Evolutionary conservation across 2,888 invertebrate genomes (phyloP).

Genomic region (Sthenelais limicola): DNA sequence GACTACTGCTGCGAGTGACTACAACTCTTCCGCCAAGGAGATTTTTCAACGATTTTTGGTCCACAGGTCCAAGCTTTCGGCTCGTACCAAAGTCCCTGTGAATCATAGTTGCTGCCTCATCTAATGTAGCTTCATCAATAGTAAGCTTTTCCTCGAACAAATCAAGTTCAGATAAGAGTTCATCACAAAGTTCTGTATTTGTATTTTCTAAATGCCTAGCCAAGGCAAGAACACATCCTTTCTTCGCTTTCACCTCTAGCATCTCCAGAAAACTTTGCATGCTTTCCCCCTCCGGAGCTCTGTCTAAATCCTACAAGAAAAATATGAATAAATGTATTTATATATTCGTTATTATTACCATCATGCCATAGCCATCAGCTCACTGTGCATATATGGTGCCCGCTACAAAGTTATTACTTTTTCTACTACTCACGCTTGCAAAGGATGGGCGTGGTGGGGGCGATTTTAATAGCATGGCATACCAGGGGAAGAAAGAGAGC

Average conservation of each 20-base stretch:
- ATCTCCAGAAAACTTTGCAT: neutral
- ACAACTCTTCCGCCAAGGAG: neutral
- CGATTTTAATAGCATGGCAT: no score
- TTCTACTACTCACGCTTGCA: no score
- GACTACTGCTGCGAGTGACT: neutral
- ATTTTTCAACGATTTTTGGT: neutral
- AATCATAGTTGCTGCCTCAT: conserved; percentile 15
- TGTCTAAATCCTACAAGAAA: neutral
- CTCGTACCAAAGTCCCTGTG: neutral
- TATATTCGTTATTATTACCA: no score
- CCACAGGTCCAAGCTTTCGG: conserved; percentile 22
- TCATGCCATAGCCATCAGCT: no score
- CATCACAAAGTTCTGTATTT: conserved; percentile 2
- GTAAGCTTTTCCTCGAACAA: neutral
- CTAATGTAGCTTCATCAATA: conserved; percentile 6
- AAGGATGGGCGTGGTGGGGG: no score
- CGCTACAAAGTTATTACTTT: no score
- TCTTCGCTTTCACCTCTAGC: neutral
- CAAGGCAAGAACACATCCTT: conserved; percentile 11
- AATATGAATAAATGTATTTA: no score
- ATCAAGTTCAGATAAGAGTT: conserved; percentile 16
- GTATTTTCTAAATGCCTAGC: neutral
- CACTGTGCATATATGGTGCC: no score
- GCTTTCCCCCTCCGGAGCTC: neutral
- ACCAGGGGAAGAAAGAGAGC: no score